Base-by-base conservation (phyloP, 2,113 vertebrate species). In the Lasiurus borealis region DNA sequence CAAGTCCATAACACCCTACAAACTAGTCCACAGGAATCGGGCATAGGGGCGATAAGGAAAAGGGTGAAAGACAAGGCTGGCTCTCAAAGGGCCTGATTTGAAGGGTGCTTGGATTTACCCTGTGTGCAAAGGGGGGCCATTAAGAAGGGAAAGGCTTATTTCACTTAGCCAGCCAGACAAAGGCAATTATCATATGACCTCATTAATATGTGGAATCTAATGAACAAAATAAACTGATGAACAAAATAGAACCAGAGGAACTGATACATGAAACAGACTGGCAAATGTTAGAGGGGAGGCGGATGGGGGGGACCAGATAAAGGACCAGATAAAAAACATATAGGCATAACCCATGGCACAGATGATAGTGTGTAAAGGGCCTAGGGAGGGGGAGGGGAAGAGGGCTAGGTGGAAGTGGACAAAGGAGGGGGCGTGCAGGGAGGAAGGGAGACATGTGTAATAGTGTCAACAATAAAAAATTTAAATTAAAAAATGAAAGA, bases 21-120 rank as follows among this genome's bases (percentile, higher is more conserved):
- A 11, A 46, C 21, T 69, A 10, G 21, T 54, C 40, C 62, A 62
- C 5, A 76, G 59, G 16, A 29, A 44, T 44, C 59, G 59, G 27
- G 29, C 18, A 57, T 0, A 8, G 11, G 12, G 18, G 27, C 4
- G 8, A 19, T 0, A 11, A 25, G 54, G 29, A 34, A 52, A 27
- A 34, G 11, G 48, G 27, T 44, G 64, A 64, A 29, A 5, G 7
- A 52, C 15, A 34, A 72, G n/a, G 27, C n/a, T 46, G 46, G 27
- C 31, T 29, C 18, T 44, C 68, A 57, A 73, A 75, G 29, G 25
- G 54, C 78, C 46, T 25, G 34, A 23, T 34, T 68, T 29, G 75
- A 15, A 82, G 16, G 44, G 19, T 34, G 57, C 44, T 75, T 86
- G 25, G 5, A 10, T 72, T 84, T 48, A 80, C 29, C 71, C 62